Conservation (phyloP, 1,140 invertebrate species). For the Protaetia brevitarsis region DNA sequence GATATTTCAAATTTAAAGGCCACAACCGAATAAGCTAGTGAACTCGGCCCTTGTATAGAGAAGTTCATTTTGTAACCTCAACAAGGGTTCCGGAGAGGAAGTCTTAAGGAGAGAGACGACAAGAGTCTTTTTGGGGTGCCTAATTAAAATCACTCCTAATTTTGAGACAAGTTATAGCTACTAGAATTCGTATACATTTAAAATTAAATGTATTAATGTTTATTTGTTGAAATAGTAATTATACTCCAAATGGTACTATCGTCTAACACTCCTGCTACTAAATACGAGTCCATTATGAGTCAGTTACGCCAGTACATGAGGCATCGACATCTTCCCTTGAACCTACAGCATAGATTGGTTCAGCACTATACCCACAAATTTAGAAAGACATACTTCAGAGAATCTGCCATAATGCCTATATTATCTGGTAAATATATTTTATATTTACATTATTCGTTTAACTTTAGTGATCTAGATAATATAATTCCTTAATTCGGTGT, state of each 20-base stretch:
- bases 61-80: too few relatives aligned
- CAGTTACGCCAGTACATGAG: constrained; percentile 37
- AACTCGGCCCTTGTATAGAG: too few relatives aligned
- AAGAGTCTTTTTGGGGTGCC: too few relatives aligned
- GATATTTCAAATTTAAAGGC: too few relatives aligned
- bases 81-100: too few relatives aligned
- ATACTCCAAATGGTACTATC: constrained; percentile 26
- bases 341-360: constrained; percentile 30
- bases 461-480: too few relatives aligned
- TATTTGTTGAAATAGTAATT: constrained; percentile 18
- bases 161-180: too few relatives aligned
- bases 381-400: constrained; percentile 36
- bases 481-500: not conserved
- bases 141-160: too few relatives aligned
- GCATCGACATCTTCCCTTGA: constrained; percentile 34
- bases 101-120: too few relatives aligned
- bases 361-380: constrained; percentile 37
- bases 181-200: too few relatives aligned
- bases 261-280: constrained; percentile 25
- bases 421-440: constrained; percentile 3
- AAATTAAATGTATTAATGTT: too few relatives aligned
- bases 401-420: constrained; percentile 17
- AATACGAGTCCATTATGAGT: constrained; percentile 37
- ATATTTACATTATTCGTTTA: not conserved
- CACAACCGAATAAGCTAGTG: too few relatives aligned